Percentiles rank a stretch among this genome's conserved stretches.
phyloP scores from a whole-genome alignment of 2,113 vertebrate species.

The Ancistrus triradiatus region DNA sequence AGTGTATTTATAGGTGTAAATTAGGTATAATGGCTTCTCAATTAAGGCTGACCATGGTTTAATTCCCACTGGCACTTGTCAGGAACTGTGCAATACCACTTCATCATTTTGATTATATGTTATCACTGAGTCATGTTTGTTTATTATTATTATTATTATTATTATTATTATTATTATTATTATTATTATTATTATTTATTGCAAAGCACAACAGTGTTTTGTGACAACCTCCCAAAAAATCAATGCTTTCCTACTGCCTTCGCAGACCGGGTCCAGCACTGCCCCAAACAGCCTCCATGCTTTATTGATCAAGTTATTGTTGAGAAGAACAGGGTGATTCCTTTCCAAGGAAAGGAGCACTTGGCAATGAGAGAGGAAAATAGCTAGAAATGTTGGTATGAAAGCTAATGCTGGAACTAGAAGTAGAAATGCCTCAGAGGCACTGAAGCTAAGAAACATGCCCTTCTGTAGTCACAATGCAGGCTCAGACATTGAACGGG shows the following conservation, averaged over 20 bases:
- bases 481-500: not conserved
- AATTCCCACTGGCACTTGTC: not conserved
- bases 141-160: slow-evolving; percentile 22
- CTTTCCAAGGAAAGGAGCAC: slow-evolving; percentile 26
- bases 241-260: slow-evolving; percentile 23
- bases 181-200: slow-evolving; percentile 21
- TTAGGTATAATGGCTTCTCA: too few relatives aligned
- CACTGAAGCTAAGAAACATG: not conserved
- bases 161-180: slow-evolving; percentile 26
- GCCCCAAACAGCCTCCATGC: slow-evolving; percentile 16
- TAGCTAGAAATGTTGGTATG: slow-evolving; percentile 39
- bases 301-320: slow-evolving; percentile 43
- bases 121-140: not conserved
- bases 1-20: too few relatives aligned
- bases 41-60: slow-evolving; percentile 11
- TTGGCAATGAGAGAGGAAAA: slow-evolving; percentile 6
- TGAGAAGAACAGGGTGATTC: slow-evolving; percentile 30
- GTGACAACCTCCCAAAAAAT: slow-evolving; percentile 19
- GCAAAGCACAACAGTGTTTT: slow-evolving; percentile 35
- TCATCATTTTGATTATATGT: slow-evolving; percentile 4
- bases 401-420: slow-evolving; percentile 12
- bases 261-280: slow-evolving; percentile 12
- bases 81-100: not conserved
- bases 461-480: not conserved
- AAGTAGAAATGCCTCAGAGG: slow-evolving; percentile 22